Percentiles rank a stretch among this genome's conserved stretches.
These are phyloP conservation scores for Chaetodon trifasciatus DNA, from an alignment of 2,797 vertebrate species.

Conservation along the genomic window DNA sequence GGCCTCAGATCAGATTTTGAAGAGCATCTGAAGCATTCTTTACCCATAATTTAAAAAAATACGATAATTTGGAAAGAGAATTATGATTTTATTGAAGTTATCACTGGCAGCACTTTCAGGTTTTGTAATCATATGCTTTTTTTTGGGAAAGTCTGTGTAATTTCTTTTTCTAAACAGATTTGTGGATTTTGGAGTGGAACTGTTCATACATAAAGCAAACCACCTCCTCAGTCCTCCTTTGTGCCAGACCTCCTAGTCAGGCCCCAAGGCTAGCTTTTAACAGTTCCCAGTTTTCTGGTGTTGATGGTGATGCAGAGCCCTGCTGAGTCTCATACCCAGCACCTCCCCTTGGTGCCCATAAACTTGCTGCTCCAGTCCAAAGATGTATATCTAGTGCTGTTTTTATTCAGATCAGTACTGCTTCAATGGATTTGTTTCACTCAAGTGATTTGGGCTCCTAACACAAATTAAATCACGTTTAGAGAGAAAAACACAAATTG, in stretches of 20 bases:
- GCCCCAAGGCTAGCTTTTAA: slow-evolving; percentile 39
- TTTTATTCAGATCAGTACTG: slow-evolving; percentile 12
- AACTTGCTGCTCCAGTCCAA: slow-evolving; percentile 28
- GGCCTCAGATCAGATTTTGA: slow-evolving; percentile 17
- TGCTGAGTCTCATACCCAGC: slow-evolving; percentile 21
- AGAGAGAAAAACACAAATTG: slow-evolving; percentile 18
- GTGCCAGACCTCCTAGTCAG: slow-evolving; percentile 57
- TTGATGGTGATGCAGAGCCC: slow-evolving; percentile 34
- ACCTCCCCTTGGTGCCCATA: slow-evolving; percentile 6
- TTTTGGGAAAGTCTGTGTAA: not conserved
- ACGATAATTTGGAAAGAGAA: not conserved
- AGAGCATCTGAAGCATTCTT: slow-evolving; percentile 9
- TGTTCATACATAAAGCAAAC: slow-evolving; percentile 41
- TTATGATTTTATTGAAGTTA: not conserved
- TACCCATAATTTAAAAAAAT: not conserved
- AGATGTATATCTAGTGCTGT: slow-evolving; percentile 17
- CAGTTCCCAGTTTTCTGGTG: slow-evolving; percentile 48
- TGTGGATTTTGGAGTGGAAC: slow-evolving; percentile 24
- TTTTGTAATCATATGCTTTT: slow-evolving; percentile 5
- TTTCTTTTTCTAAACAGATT: slow-evolving; percentile 18
- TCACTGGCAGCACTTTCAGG: not conserved
- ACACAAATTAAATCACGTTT: slow-evolving; percentile 39
- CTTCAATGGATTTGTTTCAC: slow-evolving; percentile 23
- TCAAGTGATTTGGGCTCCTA: slow-evolving; percentile 6
- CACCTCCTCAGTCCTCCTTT: slow-evolving; percentile 26